Percentiles rank a stretch among this genome's conserved stretches.
Evolutionary conservation across 2,113 vertebrate species (phyloP).

Genomic region (Glareola pratincola): DNA sequence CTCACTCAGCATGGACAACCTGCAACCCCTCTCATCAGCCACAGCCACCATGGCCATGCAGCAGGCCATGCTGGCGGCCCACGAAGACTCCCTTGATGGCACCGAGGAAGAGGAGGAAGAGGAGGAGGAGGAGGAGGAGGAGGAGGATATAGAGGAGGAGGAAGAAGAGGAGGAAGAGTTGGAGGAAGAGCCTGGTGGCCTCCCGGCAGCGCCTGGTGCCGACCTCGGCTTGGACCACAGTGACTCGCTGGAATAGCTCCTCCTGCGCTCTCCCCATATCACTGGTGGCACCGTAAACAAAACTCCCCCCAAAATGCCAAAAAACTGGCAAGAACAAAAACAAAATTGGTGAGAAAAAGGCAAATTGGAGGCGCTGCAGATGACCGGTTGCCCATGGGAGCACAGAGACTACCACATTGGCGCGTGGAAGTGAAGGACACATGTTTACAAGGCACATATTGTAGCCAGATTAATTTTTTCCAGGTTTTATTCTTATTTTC

Average conservation of each 20-base stretch:
- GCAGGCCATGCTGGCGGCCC: slow-evolving; percentile 92
- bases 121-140: slow-evolving; percentile 78
- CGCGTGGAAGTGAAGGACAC: slow-evolving; percentile 25
- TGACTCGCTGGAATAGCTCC: slow-evolving; percentile 89
- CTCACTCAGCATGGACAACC: slow-evolving; percentile 88
- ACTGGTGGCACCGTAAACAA: background rate
- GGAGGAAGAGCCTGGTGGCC: slow-evolving; percentile 76
- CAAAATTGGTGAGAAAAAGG: background rate
- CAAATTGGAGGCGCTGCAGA: background rate
- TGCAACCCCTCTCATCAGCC: slow-evolving; percentile 93
- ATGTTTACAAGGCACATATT: slow-evolving; percentile 72
- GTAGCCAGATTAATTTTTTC: slow-evolving; percentile 37
- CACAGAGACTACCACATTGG: background rate
- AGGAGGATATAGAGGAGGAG: slow-evolving; percentile 77
- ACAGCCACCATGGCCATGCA: slow-evolving; percentile 96
- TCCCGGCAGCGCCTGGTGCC: slow-evolving; percentile 76
- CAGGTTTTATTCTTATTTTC: background rate
- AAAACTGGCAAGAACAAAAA: background rate
- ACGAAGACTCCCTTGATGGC: slow-evolving; percentile 93
- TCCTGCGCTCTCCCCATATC: background rate
- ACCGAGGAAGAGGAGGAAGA: slow-evolving; percentile 85
- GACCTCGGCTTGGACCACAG: slow-evolving; percentile 90
- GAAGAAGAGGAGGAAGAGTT: slow-evolving; percentile 76
- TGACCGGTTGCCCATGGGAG: background rate
- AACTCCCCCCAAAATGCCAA: background rate